phyloP scores from a whole-genome alignment of 2,113 vertebrate species.

The Cryptotis parvus region DNA sequence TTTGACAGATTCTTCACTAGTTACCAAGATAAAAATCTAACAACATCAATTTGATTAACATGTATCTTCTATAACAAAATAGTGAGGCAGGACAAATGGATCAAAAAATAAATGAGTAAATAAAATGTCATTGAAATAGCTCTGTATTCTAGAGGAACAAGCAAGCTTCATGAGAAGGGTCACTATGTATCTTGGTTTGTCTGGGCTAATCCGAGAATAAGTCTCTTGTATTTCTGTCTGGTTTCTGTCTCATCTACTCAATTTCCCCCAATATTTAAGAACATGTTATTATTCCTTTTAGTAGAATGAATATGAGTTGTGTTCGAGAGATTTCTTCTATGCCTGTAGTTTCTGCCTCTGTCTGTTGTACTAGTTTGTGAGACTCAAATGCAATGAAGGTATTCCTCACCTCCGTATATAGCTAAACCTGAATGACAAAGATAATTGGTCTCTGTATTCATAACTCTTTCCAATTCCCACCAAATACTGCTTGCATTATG shows the following conservation, averaged over 20 bases:
- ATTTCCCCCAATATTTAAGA: not conserved
- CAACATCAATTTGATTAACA: constrained; percentile 12
- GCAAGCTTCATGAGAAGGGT: not conserved
- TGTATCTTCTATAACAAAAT: constrained; percentile 8
- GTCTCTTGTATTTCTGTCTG: not conserved
- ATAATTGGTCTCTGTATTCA: not conserved
- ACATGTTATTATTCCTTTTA: not conserved
- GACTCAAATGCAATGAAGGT: not conserved
- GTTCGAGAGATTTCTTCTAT: not conserved
- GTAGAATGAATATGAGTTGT: not conserved
- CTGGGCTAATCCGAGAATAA: too few relatives aligned
- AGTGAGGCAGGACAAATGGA: not conserved
- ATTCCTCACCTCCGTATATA: not conserved
- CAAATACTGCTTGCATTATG: not conserved
- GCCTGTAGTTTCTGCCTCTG: not conserved
- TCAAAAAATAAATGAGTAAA: not conserved
- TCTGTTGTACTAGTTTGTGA: not conserved
- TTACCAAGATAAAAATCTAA: constrained; percentile 47
- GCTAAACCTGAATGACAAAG: not conserved
- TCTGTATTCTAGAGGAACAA: not conserved
- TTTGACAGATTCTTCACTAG: constrained; percentile 40
- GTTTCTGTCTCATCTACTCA: not conserved
- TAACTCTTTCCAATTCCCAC: not conserved
- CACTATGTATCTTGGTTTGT: not conserved
- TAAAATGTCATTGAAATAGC: too few relatives aligned